Percentiles rank a stretch among this genome's conserved stretches.
Conservation (phyloP, 2,797 vertebrate species). For the Hoplostethus atlanticus region DNA sequence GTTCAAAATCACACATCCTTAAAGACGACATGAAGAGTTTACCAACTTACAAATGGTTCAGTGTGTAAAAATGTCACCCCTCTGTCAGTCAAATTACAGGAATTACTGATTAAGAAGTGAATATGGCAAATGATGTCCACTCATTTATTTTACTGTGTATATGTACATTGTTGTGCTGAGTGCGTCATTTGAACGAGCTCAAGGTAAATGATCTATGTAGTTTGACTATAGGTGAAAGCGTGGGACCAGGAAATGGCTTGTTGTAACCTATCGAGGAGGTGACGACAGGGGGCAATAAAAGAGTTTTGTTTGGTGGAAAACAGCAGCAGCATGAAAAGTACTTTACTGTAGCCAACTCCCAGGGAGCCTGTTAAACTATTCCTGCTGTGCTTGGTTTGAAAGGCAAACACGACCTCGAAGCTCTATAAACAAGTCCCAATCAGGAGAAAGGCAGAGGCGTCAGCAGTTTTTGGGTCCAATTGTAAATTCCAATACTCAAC, state of each 20-base stretch:
- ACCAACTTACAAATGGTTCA: not conserved
- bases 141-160: too few relatives aligned
- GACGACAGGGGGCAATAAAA: slow-evolving; percentile 36
- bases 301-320: slow-evolving; percentile 48
- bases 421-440: slow-evolving; percentile 57
- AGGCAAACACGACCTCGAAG: slow-evolving; percentile 57
- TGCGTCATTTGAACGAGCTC: slow-evolving; percentile 13
- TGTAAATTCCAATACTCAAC: not conserved
- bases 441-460: slow-evolving; percentile 34
- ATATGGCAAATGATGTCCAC: too few relatives aligned
- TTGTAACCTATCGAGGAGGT: slow-evolving; percentile 47
- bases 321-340: slow-evolving; percentile 69
- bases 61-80: not conserved
- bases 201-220: slow-evolving; percentile 5
- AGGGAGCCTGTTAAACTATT: slow-evolving; percentile 61
- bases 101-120: too few relatives aligned
- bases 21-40: not conserved
- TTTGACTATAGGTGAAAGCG: slow-evolving; percentile 34
- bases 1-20: too few relatives aligned
- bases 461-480: slow-evolving; percentile 22
- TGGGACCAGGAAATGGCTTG: slow-evolving; percentile 42
- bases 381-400: slow-evolving; percentile 59
- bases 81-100: slow-evolving; percentile 7
- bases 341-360: slow-evolving; percentile 55
- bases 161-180: not conserved